Evolutionary conservation across 1,140 invertebrate species (phyloP).

Genomic region (Mamestra configurata): DNA sequence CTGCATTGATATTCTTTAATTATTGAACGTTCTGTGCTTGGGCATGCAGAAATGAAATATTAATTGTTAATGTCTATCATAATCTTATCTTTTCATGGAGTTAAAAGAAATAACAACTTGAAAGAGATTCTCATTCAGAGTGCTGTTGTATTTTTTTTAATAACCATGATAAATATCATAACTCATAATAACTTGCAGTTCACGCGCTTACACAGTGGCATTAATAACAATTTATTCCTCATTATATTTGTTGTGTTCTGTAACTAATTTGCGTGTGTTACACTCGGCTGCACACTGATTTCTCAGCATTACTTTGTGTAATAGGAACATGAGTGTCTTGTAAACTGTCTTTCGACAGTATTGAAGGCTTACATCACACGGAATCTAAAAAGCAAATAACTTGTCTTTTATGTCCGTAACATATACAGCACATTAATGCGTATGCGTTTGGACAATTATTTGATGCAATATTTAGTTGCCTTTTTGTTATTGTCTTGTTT

Average conservation of each 20-base stretch:
- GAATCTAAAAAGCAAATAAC: constrained; percentile 31
- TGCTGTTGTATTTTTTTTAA: constrained; percentile 62
- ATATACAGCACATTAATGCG: neutral
- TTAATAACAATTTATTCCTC: constrained; percentile 79
- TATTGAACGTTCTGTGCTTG: constrained; percentile 82
- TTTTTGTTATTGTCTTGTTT: neutral
- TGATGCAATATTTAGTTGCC: neutral
- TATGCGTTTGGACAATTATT: neutral
- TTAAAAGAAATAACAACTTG: constrained; percentile 62
- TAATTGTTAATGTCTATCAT: constrained; percentile 69
- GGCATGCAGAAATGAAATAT: constrained; percentile 87
- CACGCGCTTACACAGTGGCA: constrained; percentile 81
- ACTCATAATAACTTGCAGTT: constrained; percentile 81
- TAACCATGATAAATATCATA: constrained; percentile 78
- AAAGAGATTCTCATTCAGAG: neutral
- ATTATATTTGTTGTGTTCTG: constrained; percentile 60
- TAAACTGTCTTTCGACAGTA: constrained; percentile 19
- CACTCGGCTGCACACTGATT: constrained; percentile 63
- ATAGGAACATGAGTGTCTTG: constrained; percentile 24
- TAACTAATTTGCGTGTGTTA: constrained; percentile 69
- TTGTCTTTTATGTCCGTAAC: constrained; percentile 15
- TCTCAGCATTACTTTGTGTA: constrained; percentile 42
- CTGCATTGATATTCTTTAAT: constrained; percentile 74
- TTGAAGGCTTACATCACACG: constrained; percentile 26
- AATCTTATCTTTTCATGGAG: constrained; percentile 67